Conservation (phyloP, 2,113 vertebrate genomes). For the Athene noctua region DNA sequence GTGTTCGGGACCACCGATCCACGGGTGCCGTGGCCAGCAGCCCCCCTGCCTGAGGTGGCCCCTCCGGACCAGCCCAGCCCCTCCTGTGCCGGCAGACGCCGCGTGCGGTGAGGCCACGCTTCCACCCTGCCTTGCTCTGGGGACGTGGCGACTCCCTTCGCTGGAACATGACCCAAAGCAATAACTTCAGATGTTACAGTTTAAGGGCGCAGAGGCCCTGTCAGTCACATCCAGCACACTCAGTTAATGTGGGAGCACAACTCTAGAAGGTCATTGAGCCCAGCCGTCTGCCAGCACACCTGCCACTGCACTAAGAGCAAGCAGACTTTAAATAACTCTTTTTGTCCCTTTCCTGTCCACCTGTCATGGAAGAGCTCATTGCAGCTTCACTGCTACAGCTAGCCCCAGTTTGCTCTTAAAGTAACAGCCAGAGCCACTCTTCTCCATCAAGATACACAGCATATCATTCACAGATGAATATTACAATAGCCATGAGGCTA, state of each 20-base stretch:
- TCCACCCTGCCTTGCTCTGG: too few species aligned
- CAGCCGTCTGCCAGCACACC: slow-evolving; percentile 42
- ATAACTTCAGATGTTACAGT: not conserved
- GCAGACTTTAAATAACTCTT: slow-evolving; percentile 54
- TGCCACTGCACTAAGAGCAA: not conserved
- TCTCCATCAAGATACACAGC: not conserved
- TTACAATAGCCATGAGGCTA: fast-evolving
- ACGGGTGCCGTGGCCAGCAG: fast-evolving
- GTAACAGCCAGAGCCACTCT: not conserved
- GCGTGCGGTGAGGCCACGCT: fast-evolving
- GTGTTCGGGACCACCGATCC: fast-evolving
- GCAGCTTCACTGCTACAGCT: not conserved
- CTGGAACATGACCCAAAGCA: not conserved
- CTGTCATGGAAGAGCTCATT: slow-evolving; percentile 5
- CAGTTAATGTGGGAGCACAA: not conserved
- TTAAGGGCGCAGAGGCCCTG: not conserved
- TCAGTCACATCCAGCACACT: not conserved
- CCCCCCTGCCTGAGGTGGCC: not conserved
- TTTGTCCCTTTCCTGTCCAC: slow-evolving; percentile 55
- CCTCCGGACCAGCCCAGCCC: fast-evolving
- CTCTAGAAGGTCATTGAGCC: slow-evolving; percentile 32
- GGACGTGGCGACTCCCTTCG: fast-evolving
- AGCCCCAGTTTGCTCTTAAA: not conserved
- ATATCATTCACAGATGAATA: fast-evolving
- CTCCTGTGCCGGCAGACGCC: not conserved